Evolutionary conservation across 1,140 invertebrate genomes (phyloP), one percentile per base, ranked within the genome.

Genomic region (Chrysomallon squamiferum): DNA sequence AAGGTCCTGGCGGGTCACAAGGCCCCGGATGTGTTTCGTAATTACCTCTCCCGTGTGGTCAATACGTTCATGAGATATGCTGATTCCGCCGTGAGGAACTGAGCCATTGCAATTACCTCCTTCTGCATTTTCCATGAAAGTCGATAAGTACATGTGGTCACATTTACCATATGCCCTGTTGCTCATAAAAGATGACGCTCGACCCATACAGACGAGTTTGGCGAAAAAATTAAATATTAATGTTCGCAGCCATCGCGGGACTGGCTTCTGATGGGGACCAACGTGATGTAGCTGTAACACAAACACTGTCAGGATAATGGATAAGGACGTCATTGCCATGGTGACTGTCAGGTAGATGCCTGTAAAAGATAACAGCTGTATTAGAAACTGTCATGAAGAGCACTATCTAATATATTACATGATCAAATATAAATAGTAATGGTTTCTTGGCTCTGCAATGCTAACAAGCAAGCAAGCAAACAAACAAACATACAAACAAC

Each of bases 281-380:
- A 83, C 68, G 73, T 86, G 85, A 57, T 87, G 84, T 11, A 87
- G 74, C 68, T 86, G 82, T 25, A 87, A 69, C 13, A 87, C 84
- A 69, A 85, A 79, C 15, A 87, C 85, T 0, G 85, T 87, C 67
- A 86, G 77, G 15, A 87, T 81, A 47, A 86, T 86, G 3, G 85
- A 86, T 62, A 87, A 62, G 15, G 86, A 87, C 18, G 85, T 86
- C 71, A 86, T 76, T 3, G 81, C 81, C 85, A 86, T 86, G 9
- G 83, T 85, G 9, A 85, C 81, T 6, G 85, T 86, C 56, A 87
- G 75, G 69, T 86, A 86, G 35, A 86, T 85, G 38, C 85, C 85
- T 86, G 75, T 22, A 79, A 77, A 50, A 49, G 7, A 59, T 20
- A 66, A 27, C 2, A 62, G n/a, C n/a, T n/a, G n/a, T n/a, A n/a